phyloP scores from a whole-genome alignment of 2,888 invertebrate genomes.

The Sympetrum striolatum region DNA sequence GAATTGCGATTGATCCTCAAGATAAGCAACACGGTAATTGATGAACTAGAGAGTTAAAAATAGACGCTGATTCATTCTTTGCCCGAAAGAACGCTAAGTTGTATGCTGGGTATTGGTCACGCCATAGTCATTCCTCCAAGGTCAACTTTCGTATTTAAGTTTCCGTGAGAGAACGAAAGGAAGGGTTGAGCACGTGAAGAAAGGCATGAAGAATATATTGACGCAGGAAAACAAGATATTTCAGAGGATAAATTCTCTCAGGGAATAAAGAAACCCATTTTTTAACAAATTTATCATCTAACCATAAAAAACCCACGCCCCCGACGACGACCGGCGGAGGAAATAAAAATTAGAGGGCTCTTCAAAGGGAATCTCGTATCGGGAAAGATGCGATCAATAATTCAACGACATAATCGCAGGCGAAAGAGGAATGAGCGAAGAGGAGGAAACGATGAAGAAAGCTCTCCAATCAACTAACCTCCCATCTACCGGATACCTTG shows the following conservation, averaged over 20 bases:
- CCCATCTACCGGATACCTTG: neutral
- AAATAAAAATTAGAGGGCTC: neutral
- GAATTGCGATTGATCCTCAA: too few species aligned
- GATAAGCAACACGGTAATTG: neutral
- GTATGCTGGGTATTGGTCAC: neutral
- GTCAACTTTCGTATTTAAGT: conserved; percentile 1
- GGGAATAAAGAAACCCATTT: neutral
- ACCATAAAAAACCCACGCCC: neutral
- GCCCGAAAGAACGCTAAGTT: neutral
- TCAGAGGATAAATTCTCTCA: neutral
- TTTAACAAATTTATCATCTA: neutral
- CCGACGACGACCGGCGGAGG: neutral
- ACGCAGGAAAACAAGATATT: neutral
- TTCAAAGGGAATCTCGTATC: neutral
- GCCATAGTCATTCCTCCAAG: conserved; percentile 1
- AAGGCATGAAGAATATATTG: neutral
- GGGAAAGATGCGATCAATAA: neutral
- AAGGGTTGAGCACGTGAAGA: neutral
- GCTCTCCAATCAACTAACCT: neutral
- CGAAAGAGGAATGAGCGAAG: neutral
- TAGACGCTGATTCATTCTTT: neutral
- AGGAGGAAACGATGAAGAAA: neutral
- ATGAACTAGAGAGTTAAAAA: neutral
- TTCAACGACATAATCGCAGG: neutral
- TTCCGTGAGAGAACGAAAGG: neutral